Base-by-base conservation (phyloP, 2,113 vertebrate genomes). In the Lethenteron reissneri region DNA sequence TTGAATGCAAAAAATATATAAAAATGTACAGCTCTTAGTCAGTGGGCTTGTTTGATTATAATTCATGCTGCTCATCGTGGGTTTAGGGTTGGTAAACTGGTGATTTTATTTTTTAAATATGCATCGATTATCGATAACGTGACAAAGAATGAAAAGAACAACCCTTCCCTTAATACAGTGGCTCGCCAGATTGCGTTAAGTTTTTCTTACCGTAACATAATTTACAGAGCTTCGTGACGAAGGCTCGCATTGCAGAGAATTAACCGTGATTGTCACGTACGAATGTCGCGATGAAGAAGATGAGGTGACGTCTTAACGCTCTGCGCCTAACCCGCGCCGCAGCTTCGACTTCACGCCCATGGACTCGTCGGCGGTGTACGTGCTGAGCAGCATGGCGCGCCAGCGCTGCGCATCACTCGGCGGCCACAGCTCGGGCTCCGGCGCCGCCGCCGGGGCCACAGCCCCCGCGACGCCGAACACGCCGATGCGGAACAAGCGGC, bases 301-400 rank as follows among this genome's bases (percentile, higher is more conserved):
- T 64, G 14, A 19, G 60, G 21, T 68, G n/a, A 21, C 64, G n/a
- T 11, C n/a, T 68, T 68, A 68, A 21, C 21, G 64, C 64, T 68
- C n/a, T 21, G 21, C 64, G 2, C 64, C 12, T 70, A 70, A 3
- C 58, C 76, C 70, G 57, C 58, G 56, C 64, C 19, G 56, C 80
- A 99, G 94, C 80, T 97, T 90, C 4, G 91, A 99, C 77, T 99
- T 99, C 77, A 99, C 92, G 25, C 94, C 94, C 8, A 80, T 99
- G 81, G 94, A 99, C 76, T 99, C 94, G 60, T 96, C 94, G 13
- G 94, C 94, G 7, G 94, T 99, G n/a, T 99, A 96, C 25, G 88
- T 99, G 75, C 79, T 99, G 56, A 99, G 94, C 78, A 99, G 87
- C 81, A 99, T 99, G 94, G 94, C 94, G 74, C 92, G 92, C 58